phyloP scores from a whole-genome alignment of 2,888 invertebrate genomes.

The Chirona hameri region DNA sequence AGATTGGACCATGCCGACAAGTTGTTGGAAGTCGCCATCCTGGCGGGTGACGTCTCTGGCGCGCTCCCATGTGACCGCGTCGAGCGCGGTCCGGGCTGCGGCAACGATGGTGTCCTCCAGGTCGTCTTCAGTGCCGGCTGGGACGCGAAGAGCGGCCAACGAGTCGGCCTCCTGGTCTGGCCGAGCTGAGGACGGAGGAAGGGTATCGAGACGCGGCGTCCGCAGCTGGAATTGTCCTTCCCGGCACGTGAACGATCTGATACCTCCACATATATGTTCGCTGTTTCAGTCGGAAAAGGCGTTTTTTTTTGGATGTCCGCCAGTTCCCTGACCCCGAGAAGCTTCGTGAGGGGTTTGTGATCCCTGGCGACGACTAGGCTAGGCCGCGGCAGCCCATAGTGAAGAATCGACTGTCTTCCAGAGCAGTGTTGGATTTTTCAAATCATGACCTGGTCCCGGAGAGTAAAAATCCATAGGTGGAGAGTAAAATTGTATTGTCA shows the following conservation, averaged over 20 bases:
- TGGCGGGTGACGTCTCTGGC: conserved; percentile 1
- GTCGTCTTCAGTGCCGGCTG: conserved; percentile 2
- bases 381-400: neutral
- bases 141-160: conserved; percentile 22
- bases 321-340: neutral
- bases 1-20: neutral
- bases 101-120: neutral
- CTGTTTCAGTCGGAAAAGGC: neutral
- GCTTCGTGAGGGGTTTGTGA: neutral
- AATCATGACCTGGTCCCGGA: too few relatives aligned
- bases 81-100: neutral
- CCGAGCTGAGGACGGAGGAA: conserved; percentile 23
- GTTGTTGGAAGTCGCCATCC: conserved; percentile 22
- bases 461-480: too few relatives aligned
- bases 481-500: too few relatives aligned
- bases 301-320: neutral
- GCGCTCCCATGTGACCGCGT: conserved; percentile 29
- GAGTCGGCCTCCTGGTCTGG: conserved; percentile 2
- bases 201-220: conserved; percentile 22
- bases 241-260: conserved; percentile 27
- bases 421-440: too few relatives aligned
- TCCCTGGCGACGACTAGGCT: neutral
- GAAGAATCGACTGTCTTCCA: neutral
- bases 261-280: neutral
- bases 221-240: conserved; percentile 24